Evolutionary conservation across 2,797 vertebrate genomes (phyloP), one percentile per base, ranked within the genome.

Genomic region (Chelidonichthys spinosus): DNA sequence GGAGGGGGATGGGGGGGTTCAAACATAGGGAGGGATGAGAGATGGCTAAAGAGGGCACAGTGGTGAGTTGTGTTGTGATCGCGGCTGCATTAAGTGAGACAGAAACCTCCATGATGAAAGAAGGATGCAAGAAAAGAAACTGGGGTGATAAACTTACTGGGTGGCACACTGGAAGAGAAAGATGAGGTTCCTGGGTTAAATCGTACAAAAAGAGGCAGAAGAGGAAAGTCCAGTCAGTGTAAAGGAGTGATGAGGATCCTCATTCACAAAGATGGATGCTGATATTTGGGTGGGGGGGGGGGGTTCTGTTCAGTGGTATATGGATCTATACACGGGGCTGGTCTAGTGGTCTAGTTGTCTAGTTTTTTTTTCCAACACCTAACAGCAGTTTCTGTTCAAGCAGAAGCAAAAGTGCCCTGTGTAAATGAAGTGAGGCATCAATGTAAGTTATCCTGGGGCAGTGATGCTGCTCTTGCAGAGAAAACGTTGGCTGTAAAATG

Each of bases 381-480:
- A 88, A 85, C 87, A 91, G 83, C 84, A 72, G 81, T 85, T 91
- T 91, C 71, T 83, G 79, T 75, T 89, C 81, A 78, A 77, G 79
- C 82, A 59, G 84, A 82, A 87, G 90, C 87, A 86, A 91, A 93
- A 89, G 78, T 88, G 86, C 85, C 78, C 73, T 81, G 91, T 92
- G 91, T 91, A 92, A 93, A 93, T 90, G 90, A 92, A 93, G 90
- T 77, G 86, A 93, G 92, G 88, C 85, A 92, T 91, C 92, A 93
- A 89, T 87, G 89, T 90, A 91, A 87, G 90, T 92, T 92, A 92
- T 92, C 90, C 89, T 89, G 87, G 84, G 90, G 89, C 91, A 86
- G 78, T 69, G 89, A 88, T 89, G 90, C 84, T 89, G 82, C 87
- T 93, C 91, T 85, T 76, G 85, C 91, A 86, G 84, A 85, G 90